phyloP scores from a whole-genome alignment of 1,140 invertebrate species.

The Eciton burchellii region DNA sequence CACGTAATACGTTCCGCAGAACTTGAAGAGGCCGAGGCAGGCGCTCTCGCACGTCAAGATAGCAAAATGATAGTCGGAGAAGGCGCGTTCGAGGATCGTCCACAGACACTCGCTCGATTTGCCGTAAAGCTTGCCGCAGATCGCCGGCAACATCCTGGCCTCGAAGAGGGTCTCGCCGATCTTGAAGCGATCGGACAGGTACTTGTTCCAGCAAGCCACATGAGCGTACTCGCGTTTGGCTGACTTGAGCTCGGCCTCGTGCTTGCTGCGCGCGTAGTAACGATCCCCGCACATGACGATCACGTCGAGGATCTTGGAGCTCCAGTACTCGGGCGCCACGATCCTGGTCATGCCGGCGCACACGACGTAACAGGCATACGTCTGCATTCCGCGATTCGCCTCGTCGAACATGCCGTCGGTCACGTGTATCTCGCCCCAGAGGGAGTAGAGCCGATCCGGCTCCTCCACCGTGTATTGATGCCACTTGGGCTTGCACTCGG shows the following conservation, averaged over 20 bases:
- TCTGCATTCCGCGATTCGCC: conserved; percentile 77
- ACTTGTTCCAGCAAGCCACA: conserved; percentile 53
- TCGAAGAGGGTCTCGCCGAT: conserved; percentile 78
- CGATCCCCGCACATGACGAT: conserved; percentile 78
- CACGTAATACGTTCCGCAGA: conserved; percentile 78
- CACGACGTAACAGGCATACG: conserved; percentile 77
- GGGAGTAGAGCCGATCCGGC: conserved; percentile 73
- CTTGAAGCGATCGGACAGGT: conserved; percentile 69
- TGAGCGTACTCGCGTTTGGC: conserved; percentile 41
- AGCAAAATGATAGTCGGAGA: conserved; percentile 72
- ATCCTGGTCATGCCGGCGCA: conserved; percentile 79
- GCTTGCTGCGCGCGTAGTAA: conserved; percentile 75
- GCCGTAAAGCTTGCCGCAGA: conserved; percentile 72
- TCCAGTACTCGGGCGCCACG: conserved; percentile 81
- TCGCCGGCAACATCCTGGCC: conserved; percentile 64
- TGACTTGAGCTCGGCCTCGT: conserved; percentile 63
- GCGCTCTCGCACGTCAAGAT: conserved; percentile 77
- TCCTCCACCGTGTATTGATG: conserved; percentile 77
- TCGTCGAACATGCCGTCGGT: conserved; percentile 73
- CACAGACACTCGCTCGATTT: conserved; percentile 68
- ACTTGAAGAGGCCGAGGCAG: conserved; percentile 77
- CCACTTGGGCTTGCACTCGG: conserved; percentile 75
- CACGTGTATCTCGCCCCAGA: conserved; percentile 78
- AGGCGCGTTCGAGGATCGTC: conserved; percentile 71
- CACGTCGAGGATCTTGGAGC: conserved; percentile 73